Conservation (phyloP, 2,888 invertebrate genomes). For the Polydrusus cervinus region DNA sequence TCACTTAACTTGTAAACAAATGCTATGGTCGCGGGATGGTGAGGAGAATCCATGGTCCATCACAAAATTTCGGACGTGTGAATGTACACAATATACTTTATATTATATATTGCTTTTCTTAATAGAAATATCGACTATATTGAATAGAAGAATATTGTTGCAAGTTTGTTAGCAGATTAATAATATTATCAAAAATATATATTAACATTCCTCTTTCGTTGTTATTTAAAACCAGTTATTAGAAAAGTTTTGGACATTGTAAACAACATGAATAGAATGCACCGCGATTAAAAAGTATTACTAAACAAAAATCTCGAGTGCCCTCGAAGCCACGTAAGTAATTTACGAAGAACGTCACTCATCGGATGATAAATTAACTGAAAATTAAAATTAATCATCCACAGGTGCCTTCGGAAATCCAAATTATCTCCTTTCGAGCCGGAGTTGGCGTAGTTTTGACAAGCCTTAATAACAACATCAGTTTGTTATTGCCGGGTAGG, state of each 20-base stretch:
- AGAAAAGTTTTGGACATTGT: background rate
- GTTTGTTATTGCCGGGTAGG: conserved; percentile 33
- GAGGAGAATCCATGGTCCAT: no score
- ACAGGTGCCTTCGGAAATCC: conserved; percentile 53
- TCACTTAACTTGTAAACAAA: no score
- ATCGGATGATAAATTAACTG: conserved; percentile 50
- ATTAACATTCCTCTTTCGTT: no score
- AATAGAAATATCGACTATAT: no score
- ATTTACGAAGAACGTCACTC: conserved; percentile 45
- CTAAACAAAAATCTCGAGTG: conserved; percentile 46
- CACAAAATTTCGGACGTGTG: no score
- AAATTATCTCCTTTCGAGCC: conserved; percentile 51
- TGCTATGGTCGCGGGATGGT: no score
- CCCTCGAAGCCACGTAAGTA: conserved; percentile 31
- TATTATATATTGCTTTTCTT: no score
- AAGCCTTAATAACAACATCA: conserved; percentile 49
- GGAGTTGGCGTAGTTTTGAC: conserved; percentile 50
- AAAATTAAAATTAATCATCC: conserved; percentile 53
- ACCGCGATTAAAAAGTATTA: conserved; percentile 48
- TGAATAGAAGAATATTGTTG: no score
- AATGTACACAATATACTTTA: no score
- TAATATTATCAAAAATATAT: no score
- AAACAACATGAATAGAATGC: conserved; percentile 2
- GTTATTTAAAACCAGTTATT: no score
- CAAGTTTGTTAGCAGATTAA: no score